Conservation (phyloP, 2,888 invertebrate genomes). For the Euplexia lucipara region DNA sequence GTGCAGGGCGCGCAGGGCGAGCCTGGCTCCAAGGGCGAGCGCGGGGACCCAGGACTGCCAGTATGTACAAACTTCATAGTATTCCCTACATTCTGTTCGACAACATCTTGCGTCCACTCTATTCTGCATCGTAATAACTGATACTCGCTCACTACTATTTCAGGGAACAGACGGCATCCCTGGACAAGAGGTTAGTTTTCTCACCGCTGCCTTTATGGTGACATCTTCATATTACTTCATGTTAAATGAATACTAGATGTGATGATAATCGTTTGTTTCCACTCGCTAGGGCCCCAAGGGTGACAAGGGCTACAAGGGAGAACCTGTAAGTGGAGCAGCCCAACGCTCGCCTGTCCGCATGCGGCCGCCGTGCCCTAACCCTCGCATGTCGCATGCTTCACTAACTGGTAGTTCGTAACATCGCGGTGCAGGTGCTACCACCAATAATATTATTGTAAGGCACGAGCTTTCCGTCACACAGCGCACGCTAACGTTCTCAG, state of each 20-base stretch:
- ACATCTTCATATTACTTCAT: no score
- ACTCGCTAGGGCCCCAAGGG: slow-evolving; percentile 95
- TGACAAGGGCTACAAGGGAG: slow-evolving; percentile 97
- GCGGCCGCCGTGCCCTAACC: slow-evolving; percentile 62
- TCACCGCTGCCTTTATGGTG: not conserved
- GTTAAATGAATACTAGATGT: not conserved
- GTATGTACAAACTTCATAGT: slow-evolving; percentile 91
- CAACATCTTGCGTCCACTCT: not conserved
- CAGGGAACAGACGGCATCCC: slow-evolving; percentile 98
- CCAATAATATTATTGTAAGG: not conserved
- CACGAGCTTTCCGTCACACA: slow-evolving; percentile 7
- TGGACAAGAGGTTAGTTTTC: slow-evolving; percentile 94
- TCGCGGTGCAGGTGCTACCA: slow-evolving; percentile 44
- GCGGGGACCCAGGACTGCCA: slow-evolving; percentile 98
- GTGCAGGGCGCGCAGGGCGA: slow-evolving; percentile 97
- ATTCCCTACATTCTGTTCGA: not conserved
- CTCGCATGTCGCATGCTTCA: slow-evolving; percentile 54
- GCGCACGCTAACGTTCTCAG: not conserved
- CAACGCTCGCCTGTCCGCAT: slow-evolving; percentile 38
- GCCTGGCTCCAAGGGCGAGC: slow-evolving; percentile 97
- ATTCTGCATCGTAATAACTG: slow-evolving; percentile 23
- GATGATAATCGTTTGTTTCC: slow-evolving; percentile 74
- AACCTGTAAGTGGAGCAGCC: slow-evolving; percentile 92
- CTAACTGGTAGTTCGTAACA: slow-evolving; percentile 45
- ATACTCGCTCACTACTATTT: slow-evolving; percentile 75